Conservation (phyloP, 1,140 invertebrate genomes). For the Oreohelix idahoensis region DNA sequence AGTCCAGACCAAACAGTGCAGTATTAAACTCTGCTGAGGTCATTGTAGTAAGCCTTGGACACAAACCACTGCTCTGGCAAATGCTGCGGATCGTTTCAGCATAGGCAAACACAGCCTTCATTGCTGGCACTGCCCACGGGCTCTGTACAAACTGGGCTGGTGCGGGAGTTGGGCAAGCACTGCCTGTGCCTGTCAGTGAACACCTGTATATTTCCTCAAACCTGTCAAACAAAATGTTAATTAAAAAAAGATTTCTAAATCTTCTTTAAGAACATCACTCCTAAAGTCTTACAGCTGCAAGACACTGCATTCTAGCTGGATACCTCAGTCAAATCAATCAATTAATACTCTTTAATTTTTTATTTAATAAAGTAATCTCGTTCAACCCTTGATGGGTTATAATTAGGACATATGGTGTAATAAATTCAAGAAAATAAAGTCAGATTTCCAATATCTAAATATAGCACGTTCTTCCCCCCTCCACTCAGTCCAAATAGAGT, state of each 20-base stretch:
- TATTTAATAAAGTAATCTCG: no score
- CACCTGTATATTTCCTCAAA: slow-evolving; percentile 20
- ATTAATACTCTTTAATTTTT: no score
- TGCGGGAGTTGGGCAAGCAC: slow-evolving; percentile 26
- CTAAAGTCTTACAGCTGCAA: no score
- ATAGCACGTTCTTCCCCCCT: no score
- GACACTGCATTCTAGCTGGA: no score
- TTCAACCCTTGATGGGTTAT: no score
- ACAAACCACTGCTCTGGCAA: slow-evolving; percentile 29
- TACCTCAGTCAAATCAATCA: no score
- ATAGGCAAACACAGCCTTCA: slow-evolving; percentile 61
- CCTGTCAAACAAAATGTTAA: background rate
- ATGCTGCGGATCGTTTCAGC: slow-evolving; percentile 53
- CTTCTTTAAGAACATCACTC: no score
- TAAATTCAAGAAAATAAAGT: no score
- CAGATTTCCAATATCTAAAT: no score
- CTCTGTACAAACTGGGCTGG: slow-evolving; percentile 42
- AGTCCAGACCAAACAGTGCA: slow-evolving; percentile 46
- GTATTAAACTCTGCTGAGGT: slow-evolving; percentile 26
- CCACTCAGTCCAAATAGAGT: no score
- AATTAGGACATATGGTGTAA: no score
- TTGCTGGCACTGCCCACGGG: slow-evolving; percentile 51
- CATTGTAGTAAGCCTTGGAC: background rate
- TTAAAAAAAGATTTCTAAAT: background rate
- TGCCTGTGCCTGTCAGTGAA: slow-evolving; percentile 31